Conservation (phyloP, 2,888 invertebrate species). For the Blomia tropicalis region DNA sequence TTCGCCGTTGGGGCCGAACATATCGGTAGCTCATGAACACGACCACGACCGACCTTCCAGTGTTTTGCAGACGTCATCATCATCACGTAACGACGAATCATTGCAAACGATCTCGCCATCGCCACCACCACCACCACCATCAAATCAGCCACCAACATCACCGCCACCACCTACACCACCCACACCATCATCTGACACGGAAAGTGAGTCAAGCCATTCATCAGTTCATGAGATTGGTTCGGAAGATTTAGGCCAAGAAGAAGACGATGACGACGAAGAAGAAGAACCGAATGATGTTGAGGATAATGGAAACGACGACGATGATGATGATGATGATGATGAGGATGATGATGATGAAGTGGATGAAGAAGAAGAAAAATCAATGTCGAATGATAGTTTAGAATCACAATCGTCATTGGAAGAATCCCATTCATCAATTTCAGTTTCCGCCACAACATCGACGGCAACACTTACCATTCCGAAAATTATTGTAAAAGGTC, state of each 20-base stretch:
- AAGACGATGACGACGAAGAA: too few relatives aligned
- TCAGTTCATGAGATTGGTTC: slow-evolving; percentile 18
- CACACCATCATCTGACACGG: not conserved
- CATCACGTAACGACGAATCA: too few relatives aligned
- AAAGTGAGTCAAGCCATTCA: slow-evolving; percentile 12
- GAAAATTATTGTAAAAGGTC: not conserved
- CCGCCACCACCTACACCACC: not conserved
- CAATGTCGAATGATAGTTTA: too few relatives aligned
- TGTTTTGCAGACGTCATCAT: not conserved
- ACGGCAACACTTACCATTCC: slow-evolving; percentile 11
- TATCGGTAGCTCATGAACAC: slow-evolving; percentile 27
- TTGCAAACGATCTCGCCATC: not conserved
- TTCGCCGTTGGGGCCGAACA: slow-evolving; percentile 30
- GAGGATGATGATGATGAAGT: slow-evolving; percentile 21
- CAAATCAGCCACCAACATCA: too few relatives aligned
- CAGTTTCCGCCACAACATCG: slow-evolving; percentile 14
- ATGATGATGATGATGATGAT: slow-evolving; percentile 12
- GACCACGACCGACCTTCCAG: not conserved
- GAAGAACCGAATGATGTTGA: slow-evolving; percentile 25
- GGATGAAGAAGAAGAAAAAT: slow-evolving; percentile 25
- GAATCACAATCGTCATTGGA: slow-evolving; percentile 12
- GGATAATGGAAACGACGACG: slow-evolving; percentile 23
- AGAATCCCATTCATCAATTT: slow-evolving; percentile 5
- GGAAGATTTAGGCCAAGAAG: slow-evolving; percentile 20
- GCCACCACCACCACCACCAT: slow-evolving; percentile 16